These are phyloP conservation scores for Neofelis nebulosa DNA, from an alignment of 2,113 vertebrate species.

Conservation along the genomic window DNA sequence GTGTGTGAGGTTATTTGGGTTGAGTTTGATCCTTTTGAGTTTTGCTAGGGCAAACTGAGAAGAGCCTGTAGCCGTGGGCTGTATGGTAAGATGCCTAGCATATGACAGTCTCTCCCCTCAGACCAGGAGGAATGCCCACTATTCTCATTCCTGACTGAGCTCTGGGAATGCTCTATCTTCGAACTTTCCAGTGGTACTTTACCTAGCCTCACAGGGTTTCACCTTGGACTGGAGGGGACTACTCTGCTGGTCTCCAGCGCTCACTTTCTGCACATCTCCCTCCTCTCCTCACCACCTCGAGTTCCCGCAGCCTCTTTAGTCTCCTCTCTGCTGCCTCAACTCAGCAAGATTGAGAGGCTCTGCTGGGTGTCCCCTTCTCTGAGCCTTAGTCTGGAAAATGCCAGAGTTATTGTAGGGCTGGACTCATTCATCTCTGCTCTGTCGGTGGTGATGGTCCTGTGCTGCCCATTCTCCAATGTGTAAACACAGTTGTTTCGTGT, in stretches of 20 bases:
- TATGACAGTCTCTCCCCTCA: not conserved
- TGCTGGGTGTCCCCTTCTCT: not conserved
- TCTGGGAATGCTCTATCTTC: not conserved
- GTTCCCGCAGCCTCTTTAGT: not conserved
- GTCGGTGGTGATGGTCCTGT: not conserved
- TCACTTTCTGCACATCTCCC: too few species aligned
- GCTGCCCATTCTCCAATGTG: not conserved
- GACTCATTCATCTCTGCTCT: not conserved
- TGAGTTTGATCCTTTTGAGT: not conserved
- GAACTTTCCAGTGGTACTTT: not conserved
- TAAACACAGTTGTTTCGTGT: not conserved
- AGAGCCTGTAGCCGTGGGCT: not conserved
- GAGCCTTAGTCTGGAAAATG: not conserved
- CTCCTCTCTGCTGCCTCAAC: not conserved
- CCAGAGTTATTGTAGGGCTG: not conserved
- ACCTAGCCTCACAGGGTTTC: not conserved
- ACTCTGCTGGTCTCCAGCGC: not conserved
- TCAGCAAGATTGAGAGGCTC: not conserved
- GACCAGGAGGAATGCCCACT: too few species aligned
- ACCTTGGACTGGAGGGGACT: not conserved
- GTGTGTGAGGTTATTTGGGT: not conserved
- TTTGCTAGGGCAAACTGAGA: not conserved
- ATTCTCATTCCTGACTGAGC: not conserved
- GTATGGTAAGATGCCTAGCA: not conserved
- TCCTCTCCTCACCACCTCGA: not conserved